phyloP scores from a whole-genome alignment of 2,888 invertebrate species.

The Drosophila austrosaltans region DNA sequence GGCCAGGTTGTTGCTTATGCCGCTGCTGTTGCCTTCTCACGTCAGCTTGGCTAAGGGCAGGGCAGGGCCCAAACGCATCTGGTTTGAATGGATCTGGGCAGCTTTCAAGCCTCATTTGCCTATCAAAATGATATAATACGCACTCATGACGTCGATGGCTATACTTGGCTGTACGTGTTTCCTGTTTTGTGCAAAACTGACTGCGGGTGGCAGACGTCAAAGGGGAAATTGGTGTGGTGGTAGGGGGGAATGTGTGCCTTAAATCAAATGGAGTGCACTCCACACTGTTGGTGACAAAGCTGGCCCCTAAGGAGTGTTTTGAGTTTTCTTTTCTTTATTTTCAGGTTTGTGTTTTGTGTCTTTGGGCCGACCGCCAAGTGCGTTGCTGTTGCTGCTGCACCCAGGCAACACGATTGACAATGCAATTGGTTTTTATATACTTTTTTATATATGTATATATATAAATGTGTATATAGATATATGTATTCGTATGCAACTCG shows the following conservation, averaged over 20 bases:
- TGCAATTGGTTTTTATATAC: conserved; percentile 6
- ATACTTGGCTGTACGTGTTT: conserved; percentile 58
- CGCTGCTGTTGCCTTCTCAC: conserved; percentile 9
- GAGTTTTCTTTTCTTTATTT: conserved; percentile 18
- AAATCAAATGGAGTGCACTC: conserved; percentile 58
- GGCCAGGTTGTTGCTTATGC: not conserved
- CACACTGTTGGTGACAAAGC: conserved; percentile 55
- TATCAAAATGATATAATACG: conserved; percentile 75
- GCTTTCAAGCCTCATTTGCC: conserved; percentile 76
- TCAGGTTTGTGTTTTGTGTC: not conserved
- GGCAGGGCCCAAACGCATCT: conserved; percentile 35
- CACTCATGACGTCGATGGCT: conserved; percentile 63
- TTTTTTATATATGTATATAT: not conserved
- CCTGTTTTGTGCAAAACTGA: conserved; percentile 57
- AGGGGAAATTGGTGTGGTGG: not conserved
- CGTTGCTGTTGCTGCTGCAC: conserved; percentile 64
- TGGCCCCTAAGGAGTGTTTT: conserved; percentile 44
- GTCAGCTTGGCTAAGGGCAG: conserved; percentile 42
- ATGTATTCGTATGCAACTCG: conserved; percentile 26
- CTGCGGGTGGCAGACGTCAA: conserved; percentile 11
- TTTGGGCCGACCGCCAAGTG: conserved; percentile 32
- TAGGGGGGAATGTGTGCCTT: conserved; percentile 42
- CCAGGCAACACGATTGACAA: conserved; percentile 37
- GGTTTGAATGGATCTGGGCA: conserved; percentile 41
- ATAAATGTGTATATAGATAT: not conserved